Evolutionary conservation across 2,888 invertebrate species (phyloP).

Genomic region (Endotricha flammealis): DNA sequence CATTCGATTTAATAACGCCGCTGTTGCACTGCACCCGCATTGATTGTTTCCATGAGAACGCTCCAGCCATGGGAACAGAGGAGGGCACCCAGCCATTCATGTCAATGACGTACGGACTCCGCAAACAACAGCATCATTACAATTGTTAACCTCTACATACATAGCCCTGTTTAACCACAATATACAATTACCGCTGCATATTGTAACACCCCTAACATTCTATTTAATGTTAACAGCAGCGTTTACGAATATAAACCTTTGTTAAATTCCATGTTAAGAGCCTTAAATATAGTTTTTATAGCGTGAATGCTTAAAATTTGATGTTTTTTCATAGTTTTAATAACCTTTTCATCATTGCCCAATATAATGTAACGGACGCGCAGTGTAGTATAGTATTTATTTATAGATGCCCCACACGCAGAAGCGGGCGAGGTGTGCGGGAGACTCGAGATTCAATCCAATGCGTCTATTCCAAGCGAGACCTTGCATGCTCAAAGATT

Average conservation of each 20-base stretch:
- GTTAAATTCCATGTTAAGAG: too few species aligned
- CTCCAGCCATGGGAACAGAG: slow-evolving; percentile 56
- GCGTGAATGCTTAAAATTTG: neutral
- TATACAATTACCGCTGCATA: neutral
- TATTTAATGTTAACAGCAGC: slow-evolving; percentile 14
- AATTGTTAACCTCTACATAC: slow-evolving; percentile 13
- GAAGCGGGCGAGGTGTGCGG: slow-evolving; percentile 55
- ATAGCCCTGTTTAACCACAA: slow-evolving; percentile 5
- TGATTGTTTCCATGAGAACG: slow-evolving; percentile 66
- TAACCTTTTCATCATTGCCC: slow-evolving; percentile 23
- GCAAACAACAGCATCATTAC: slow-evolving; percentile 32
- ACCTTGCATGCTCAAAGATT: slow-evolving; percentile 51
- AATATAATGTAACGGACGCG: slow-evolving; percentile 48
- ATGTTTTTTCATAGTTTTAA: slow-evolving; percentile 9
- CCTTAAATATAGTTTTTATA: too few species aligned
- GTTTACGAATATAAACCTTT: slow-evolving; percentile 4
- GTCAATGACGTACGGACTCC: slow-evolving; percentile 30
- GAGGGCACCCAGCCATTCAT: slow-evolving; percentile 47
- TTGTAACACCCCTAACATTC: neutral
- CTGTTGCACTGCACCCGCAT: slow-evolving; percentile 54
- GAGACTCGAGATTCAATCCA: slow-evolving; percentile 50
- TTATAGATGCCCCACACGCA: slow-evolving; percentile 73
- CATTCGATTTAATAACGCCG: slow-evolving; percentile 48
- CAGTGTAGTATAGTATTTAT: slow-evolving; percentile 46
- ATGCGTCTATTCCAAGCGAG: slow-evolving; percentile 64